A percentile compares a stretch with the other conserved stretches of the same genome.
These are phyloP conservation scores for Apomyelois bistriatella DNA, from an alignment of 2,888 invertebrate genomes.

Conservation along the genomic window DNA sequence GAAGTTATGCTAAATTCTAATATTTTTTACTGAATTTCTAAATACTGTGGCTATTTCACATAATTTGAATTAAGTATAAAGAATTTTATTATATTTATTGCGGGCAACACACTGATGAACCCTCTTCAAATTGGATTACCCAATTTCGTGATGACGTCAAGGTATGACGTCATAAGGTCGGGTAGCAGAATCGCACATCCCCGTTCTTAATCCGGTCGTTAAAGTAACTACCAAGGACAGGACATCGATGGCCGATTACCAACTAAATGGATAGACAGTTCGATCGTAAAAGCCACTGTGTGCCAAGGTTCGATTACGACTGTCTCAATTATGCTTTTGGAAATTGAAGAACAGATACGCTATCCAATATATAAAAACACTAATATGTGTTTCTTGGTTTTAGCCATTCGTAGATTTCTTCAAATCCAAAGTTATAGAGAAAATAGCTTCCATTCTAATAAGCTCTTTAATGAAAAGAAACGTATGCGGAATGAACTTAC, in stretches of 20 bases:
- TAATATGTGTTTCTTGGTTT: too few relatives aligned
- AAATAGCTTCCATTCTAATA: too few relatives aligned
- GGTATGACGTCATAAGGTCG: background rate
- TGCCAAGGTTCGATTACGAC: conserved; percentile 57
- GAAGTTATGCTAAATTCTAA: too few relatives aligned
- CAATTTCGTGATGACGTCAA: background rate
- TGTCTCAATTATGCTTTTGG: conserved; percentile 32
- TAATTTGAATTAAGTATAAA: too few relatives aligned
- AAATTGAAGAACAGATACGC: background rate
- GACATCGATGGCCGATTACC: conserved; percentile 36
- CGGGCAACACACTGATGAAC: background rate
- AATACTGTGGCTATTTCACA: too few relatives aligned
- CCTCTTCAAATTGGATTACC: background rate
- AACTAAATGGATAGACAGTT: conserved; percentile 41
- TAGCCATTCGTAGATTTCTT: too few relatives aligned
- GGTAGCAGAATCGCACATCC: conserved; percentile 1
- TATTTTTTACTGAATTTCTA: too few relatives aligned
- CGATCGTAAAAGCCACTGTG: conserved; percentile 54
- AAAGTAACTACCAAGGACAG: conserved; percentile 10
- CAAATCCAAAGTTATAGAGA: too few relatives aligned
- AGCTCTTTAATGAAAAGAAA: too few relatives aligned
- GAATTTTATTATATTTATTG: background rate
- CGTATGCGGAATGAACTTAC: too few relatives aligned
- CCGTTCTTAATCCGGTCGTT: conserved; percentile 8
- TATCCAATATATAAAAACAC: too few relatives aligned